These are phyloP conservation scores for Carettochelys insculpta DNA, from an alignment of 2,113 vertebrate species.

Conservation along the genomic window DNA sequence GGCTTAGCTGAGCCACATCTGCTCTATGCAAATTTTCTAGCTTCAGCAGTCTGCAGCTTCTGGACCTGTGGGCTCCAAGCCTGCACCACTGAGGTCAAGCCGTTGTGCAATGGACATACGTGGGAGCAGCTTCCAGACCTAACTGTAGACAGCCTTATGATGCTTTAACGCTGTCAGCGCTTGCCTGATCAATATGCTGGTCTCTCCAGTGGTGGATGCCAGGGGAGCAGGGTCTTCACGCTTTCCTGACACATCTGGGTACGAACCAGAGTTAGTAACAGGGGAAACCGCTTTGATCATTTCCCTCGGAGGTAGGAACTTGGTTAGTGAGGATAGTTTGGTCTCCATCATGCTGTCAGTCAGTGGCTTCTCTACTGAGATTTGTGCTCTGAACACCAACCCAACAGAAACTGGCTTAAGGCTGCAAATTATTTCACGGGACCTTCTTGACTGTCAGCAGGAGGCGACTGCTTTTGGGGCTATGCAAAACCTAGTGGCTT, in stretches of 20 bases:
- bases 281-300: neutral
- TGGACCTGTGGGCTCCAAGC: neutral
- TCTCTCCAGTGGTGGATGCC: fast-evolving
- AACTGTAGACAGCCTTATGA: fast-evolving
- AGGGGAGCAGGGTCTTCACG: fast-evolving
- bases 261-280: neutral
- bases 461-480: neutral
- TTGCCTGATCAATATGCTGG: neutral
- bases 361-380: neutral
- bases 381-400: neutral
- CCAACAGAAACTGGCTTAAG: neutral
- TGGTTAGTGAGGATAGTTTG: neutral
- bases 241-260: neutral
- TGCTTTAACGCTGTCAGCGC: fast-evolving
- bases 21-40: neutral
- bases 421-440: neutral
- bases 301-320: neutral
- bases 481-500: slow-evolving; percentile 13
- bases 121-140: neutral
- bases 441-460: neutral
- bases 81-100: neutral
- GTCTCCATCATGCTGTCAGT: neutral
- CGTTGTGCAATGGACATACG: fast-evolving
- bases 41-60: neutral
- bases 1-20: neutral